phyloP scores from a whole-genome alignment of 2,888 invertebrate genomes.

The Stenodema calcarata region DNA sequence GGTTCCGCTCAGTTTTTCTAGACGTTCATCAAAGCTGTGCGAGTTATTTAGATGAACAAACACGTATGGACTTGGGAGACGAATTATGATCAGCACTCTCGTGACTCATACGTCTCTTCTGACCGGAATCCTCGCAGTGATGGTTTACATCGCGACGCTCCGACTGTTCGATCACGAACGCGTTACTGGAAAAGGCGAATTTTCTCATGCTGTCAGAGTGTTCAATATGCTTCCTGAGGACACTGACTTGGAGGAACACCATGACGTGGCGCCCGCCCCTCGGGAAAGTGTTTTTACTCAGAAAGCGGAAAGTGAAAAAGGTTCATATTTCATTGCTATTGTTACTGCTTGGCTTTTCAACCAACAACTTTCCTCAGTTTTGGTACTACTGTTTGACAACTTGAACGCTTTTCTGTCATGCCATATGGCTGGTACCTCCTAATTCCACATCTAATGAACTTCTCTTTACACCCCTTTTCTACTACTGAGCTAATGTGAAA shows the following conservation, averaged over 20 bases:
- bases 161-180: neutral
- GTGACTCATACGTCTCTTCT: slow-evolving; percentile 5
- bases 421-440: no score
- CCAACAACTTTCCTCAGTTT: no score
- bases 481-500: no score
- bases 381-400: no score
- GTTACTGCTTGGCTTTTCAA: no score
- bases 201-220: slow-evolving; percentile 22
- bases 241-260: neutral
- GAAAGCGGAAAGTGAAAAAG: slow-evolving; percentile 16
- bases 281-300: neutral
- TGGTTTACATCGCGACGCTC: slow-evolving; percentile 22
- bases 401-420: no score
- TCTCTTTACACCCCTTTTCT: no score
- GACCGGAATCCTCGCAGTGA: slow-evolving; percentile 21
- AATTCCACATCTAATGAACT: no score
- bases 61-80: neutral
- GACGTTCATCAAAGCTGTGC: neutral
- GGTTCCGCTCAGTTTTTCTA: neutral
- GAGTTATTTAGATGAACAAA: neutral
- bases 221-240: slow-evolving; percentile 28
- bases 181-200: neutral
- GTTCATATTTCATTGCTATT: neutral
- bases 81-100: slow-evolving; percentile 18
- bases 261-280: neutral